Conservation (phyloP, 2,113 vertebrate species). For the Papio anubis region DNA sequence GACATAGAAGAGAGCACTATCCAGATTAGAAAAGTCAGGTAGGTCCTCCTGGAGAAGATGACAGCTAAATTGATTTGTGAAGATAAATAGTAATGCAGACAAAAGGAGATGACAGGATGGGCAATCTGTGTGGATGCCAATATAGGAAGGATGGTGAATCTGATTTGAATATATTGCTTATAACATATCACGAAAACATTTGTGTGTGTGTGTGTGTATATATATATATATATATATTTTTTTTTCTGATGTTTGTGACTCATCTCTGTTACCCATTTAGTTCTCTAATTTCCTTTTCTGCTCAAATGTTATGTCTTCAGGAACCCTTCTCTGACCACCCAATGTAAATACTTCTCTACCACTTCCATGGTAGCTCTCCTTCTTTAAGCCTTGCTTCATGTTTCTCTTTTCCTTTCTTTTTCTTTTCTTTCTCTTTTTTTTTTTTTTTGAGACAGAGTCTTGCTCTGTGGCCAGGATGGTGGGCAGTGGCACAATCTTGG, state of each 20-base stretch:
- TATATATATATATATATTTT: not conserved
- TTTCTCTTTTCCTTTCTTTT: not conserved
- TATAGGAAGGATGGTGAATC: not conserved
- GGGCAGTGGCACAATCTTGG: too few species aligned
- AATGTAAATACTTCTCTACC: not conserved
- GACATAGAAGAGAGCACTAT: not conserved
- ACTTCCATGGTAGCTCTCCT: not conserved
- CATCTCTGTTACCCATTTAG: not conserved
- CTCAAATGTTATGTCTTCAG: not conserved
- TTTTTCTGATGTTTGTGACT: not conserved
- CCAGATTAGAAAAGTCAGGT: not conserved
- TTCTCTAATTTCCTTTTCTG: not conserved
- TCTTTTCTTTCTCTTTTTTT: too few species aligned
- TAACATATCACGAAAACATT: not conserved
- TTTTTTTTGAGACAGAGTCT: too few species aligned
- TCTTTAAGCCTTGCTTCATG: not conserved
- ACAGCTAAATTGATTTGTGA: not conserved
- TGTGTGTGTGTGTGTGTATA: not conserved
- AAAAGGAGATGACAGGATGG: not conserved
- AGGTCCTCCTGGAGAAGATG: not conserved
- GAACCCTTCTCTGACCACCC: not conserved
- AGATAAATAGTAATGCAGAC: not conserved
- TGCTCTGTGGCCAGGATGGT: too few species aligned
- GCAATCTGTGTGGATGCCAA: rapidly evolving
- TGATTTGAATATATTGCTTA: not conserved